These are phyloP conservation scores for Salpingus planirostris DNA, from an alignment of 2,888 invertebrate genomes.

Conservation along the genomic window DNA sequence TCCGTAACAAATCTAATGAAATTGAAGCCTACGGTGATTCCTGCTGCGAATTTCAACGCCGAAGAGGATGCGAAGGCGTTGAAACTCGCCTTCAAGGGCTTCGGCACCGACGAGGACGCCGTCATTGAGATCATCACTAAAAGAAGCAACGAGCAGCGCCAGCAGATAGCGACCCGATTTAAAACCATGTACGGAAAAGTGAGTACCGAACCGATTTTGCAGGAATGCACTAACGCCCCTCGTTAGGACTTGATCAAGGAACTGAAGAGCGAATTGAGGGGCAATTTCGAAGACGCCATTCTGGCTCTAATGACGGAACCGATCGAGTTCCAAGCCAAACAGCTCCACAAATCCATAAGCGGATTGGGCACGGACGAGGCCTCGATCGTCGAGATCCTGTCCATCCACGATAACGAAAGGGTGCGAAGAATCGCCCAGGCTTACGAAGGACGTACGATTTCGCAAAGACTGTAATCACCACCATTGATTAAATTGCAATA, in stretches of 20 bases:
- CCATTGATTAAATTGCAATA: background rate
- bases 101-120: constrained; percentile 53
- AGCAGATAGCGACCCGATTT: constrained; percentile 52
- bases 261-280: constrained; percentile 79
- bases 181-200: constrained; percentile 60
- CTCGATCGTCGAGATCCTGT: constrained; percentile 76
- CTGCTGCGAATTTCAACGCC: constrained; percentile 30
- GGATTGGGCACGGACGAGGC: constrained; percentile 77
- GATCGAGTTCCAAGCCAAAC: constrained; percentile 71
- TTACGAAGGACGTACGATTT: constrained; percentile 68
- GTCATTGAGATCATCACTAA: constrained; percentile 56
- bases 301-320: constrained; percentile 74
- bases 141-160: constrained; percentile 55
- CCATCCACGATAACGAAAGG: constrained; percentile 73
- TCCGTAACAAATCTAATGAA: no score
- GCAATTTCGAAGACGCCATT: constrained; percentile 75
- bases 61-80: constrained; percentile 35
- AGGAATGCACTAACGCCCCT: no score
- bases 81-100: constrained; percentile 37
- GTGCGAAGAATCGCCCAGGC: constrained; percentile 66
- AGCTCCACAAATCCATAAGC: constrained; percentile 70
- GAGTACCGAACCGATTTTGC: no score
- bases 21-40: constrained; percentile 34
- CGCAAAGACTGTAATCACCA: no score
- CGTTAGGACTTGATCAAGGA: constrained; percentile 74